These are phyloP conservation scores for Rhinichthys klamathensis DNA, from an alignment of 2,113 vertebrate genomes.

Conservation along the genomic window DNA sequence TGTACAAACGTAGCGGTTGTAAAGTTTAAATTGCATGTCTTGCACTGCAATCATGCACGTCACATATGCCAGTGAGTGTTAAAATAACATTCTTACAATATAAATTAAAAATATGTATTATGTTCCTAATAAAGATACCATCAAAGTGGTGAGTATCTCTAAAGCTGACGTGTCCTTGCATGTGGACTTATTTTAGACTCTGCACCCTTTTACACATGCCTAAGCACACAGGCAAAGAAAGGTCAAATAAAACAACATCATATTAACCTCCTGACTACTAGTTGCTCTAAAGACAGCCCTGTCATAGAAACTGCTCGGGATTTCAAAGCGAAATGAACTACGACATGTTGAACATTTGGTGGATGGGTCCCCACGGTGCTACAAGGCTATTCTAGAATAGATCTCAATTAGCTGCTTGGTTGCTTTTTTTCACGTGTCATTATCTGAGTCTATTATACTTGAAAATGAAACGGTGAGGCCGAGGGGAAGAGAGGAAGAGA, in stretches of 20 bases:
- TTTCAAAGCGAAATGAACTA: conserved; percentile 56
- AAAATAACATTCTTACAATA: background rate
- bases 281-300: conserved; percentile 27
- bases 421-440: conserved; percentile 52
- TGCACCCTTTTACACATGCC: background rate
- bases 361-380: conserved; percentile 52
- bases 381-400: conserved; percentile 50
- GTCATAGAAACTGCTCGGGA: conserved; percentile 36
- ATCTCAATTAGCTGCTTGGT: conserved; percentile 63
- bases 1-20: background rate
- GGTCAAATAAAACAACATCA: conserved; percentile 13
- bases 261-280: conserved; percentile 43
- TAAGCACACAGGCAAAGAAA: background rate
- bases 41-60: background rate
- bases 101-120: background rate
- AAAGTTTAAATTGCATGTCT: background rate
- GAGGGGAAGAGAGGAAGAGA: conserved; percentile 22
- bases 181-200: background rate
- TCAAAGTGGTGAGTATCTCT: background rate
- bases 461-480: conserved; percentile 44
- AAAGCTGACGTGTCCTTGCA: background rate
- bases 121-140: background rate
- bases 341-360: conserved; percentile 59
- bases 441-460: conserved; percentile 56
- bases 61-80: background rate